These are phyloP conservation scores for Equus przewalskii DNA, from an alignment of 2,113 vertebrate species.

Conservation along the genomic window DNA sequence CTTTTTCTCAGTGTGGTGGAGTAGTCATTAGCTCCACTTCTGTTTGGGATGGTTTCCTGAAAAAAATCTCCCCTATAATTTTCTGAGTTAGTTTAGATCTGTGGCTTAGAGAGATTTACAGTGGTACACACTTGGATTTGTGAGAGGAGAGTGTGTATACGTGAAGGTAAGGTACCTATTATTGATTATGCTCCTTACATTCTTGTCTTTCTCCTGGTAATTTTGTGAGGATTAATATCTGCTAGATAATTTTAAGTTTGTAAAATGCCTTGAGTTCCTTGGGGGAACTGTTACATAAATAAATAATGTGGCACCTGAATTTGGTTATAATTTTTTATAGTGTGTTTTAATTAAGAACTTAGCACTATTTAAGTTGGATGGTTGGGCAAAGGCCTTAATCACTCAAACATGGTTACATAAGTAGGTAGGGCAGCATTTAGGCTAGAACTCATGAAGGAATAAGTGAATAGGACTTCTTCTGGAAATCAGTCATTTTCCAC, in stretches of 20 bases:
- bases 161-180: conserved; percentile 25
- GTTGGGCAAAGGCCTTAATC: conserved; percentile 55
- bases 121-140: background rate
- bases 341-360: conserved; percentile 77
- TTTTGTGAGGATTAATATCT: conserved; percentile 68
- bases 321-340: conserved; percentile 72
- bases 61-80: background rate
- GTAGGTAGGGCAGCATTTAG: background rate
- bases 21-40: background rate
- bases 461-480: conserved; percentile 15
- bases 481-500: background rate
- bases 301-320: conserved; percentile 68
- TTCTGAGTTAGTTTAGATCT: conserved; percentile 56
- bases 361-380: conserved; percentile 48
- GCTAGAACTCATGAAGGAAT: background rate
- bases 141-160: conserved; percentile 5
- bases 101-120: background rate
- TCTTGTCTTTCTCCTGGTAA: conserved; percentile 59
- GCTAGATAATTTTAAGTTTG: conserved; percentile 69
- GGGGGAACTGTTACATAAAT: conserved; percentile 69
- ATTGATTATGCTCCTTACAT: conserved; percentile 43
- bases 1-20: background rate
- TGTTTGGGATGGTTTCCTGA: conserved; percentile 12
- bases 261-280: conserved; percentile 72
- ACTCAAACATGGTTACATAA: conserved; percentile 39